phyloP scores from a whole-genome alignment of 2,113 vertebrate species.

The Xerus inauris region DNA sequence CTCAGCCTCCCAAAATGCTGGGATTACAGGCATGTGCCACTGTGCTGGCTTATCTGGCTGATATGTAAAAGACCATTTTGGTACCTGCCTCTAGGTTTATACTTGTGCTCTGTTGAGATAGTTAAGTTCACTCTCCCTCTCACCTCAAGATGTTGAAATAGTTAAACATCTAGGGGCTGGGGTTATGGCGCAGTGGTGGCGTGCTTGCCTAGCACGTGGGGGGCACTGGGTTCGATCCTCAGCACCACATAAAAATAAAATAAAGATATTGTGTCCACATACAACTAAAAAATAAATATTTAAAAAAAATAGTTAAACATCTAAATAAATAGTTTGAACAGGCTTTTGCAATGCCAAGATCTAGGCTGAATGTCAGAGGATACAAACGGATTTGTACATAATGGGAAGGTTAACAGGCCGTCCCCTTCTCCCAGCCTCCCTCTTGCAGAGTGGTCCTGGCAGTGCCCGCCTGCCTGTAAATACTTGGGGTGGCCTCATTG shows the following conservation, averaged over 20 bases:
- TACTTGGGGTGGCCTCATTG: slow-evolving; percentile 64
- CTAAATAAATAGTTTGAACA: slow-evolving; percentile 50
- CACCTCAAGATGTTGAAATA: slow-evolving; percentile 54
- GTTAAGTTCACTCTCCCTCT: not conserved
- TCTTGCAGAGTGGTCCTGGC: slow-evolving; percentile 68
- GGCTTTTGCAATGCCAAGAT: slow-evolving; percentile 47
- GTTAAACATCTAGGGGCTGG: too few species aligned
- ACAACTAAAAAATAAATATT: too few species aligned
- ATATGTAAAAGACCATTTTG: slow-evolving; percentile 47
- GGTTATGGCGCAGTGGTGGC: too few species aligned
- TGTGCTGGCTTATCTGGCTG: too few species aligned
- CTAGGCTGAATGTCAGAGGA: slow-evolving; percentile 49
- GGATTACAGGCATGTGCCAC: too few species aligned
- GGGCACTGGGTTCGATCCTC: too few species aligned
- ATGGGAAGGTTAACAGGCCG: slow-evolving; percentile 17
- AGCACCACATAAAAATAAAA: too few species aligned
- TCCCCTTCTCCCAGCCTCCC: not conserved
- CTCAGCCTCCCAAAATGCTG: too few species aligned
- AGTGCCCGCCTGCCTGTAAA: slow-evolving; percentile 52
- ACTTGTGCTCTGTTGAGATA: not conserved
- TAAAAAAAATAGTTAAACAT: too few species aligned
- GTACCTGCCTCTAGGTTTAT: slow-evolving; percentile 41
- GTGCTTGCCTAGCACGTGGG: too few species aligned
- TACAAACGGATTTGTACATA: slow-evolving; percentile 62
- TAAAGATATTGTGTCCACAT: too few species aligned